Evolutionary conservation across 1,140 invertebrate species (phyloP).

Genomic region (Notospermus geniculatus): DNA sequence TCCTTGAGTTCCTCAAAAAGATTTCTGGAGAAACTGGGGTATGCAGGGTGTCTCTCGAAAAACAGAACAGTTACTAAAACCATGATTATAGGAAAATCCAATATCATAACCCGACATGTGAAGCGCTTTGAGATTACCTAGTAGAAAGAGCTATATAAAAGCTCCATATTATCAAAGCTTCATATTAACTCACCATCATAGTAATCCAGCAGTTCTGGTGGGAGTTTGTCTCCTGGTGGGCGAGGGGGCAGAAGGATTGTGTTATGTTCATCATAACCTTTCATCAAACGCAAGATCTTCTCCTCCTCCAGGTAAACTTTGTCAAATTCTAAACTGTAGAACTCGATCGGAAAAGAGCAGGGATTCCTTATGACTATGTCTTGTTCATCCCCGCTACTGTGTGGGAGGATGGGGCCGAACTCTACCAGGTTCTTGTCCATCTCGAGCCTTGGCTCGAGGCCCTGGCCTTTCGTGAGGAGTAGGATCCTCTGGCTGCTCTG

Average conservation of each 20-base stretch:
- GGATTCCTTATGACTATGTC: constrained; percentile 53
- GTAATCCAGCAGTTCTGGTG: constrained; percentile 49
- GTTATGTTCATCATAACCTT: constrained; percentile 56
- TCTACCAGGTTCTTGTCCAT: constrained; percentile 49
- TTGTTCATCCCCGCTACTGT: constrained; percentile 53
- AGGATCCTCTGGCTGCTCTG: constrained; percentile 54
- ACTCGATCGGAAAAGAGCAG: constrained; percentile 53
- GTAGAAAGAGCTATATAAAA: no score
- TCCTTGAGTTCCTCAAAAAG: no score
- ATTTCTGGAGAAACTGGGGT: no score
- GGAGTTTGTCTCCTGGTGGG: constrained; percentile 48
- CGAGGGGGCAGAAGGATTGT: constrained; percentile 54
- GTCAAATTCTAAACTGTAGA: constrained; percentile 57
- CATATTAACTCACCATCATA: constrained; percentile 51
- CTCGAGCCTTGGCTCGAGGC: constrained; percentile 51
- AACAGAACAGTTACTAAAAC: no score
- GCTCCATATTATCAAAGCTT: no score
- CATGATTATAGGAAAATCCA: no score
- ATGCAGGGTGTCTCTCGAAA: no score
- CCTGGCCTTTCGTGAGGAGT: constrained; percentile 50
- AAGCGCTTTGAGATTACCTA: no score
- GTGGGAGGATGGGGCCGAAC: constrained; percentile 55
- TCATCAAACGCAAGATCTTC: constrained; percentile 54
- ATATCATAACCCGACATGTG: no score
- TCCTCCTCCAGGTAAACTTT: constrained; percentile 54